Conservation (phyloP, 2,113 vertebrate genomes). For the Proterorhinus semilunaris region DNA sequence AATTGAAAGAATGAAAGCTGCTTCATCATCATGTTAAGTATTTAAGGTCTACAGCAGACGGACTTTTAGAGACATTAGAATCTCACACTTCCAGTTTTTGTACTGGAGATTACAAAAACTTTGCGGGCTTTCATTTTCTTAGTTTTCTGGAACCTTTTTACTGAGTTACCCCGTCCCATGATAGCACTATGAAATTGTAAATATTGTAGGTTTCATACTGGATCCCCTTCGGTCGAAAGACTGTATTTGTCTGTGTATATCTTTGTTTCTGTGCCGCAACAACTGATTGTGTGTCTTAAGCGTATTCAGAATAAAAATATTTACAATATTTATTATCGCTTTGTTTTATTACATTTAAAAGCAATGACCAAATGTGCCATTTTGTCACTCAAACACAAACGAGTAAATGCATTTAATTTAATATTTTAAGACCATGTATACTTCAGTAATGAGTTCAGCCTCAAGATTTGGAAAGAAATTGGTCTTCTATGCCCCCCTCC, state of each 20-base stretch:
- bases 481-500: conserved; percentile 27
- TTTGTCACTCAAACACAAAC: background rate
- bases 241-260: conserved; percentile 34
- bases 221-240: conserved; percentile 32
- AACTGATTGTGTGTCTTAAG: conserved; percentile 59
- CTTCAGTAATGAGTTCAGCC: background rate
- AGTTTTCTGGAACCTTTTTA: background rate
- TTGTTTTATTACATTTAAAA: background rate
- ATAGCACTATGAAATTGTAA: conserved; percentile 52
- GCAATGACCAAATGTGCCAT: background rate
- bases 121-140: conserved; percentile 28
- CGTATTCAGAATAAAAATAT: conserved; percentile 72
- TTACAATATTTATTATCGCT: conserved; percentile 44
- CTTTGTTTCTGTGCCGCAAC: conserved; percentile 40
- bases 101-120: conserved; percentile 24
- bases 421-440: background rate
- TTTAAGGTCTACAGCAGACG: conserved; percentile 43
- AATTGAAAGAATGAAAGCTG: conserved; percentile 31
- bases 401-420: background rate
- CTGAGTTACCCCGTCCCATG: background rate
- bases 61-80: conserved; percentile 34
- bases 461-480: conserved; percentile 2
- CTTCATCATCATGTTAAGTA: conserved; percentile 29
- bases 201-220: conserved; percentile 54
- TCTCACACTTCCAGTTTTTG: conserved; percentile 23